Evolutionary conservation across 2,888 invertebrate species (phyloP).

Genomic region (Chymomyza amoena): DNA sequence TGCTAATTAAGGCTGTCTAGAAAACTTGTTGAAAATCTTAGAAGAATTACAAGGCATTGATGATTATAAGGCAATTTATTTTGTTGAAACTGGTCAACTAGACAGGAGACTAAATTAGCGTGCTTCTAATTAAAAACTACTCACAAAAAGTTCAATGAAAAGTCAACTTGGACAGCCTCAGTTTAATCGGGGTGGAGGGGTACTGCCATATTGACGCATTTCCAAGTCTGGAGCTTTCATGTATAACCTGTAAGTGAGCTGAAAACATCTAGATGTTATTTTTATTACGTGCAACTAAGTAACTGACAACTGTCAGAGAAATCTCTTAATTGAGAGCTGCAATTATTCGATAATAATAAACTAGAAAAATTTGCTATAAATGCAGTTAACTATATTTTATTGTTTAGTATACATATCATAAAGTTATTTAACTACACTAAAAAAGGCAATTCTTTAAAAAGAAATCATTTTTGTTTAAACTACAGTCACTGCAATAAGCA

Average conservation of each 20-base stretch:
- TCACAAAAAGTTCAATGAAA: slow-evolving; percentile 56
- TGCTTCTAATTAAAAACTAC: slow-evolving; percentile 51
- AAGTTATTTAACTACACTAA: too few species aligned
- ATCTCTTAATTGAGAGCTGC: neutral
- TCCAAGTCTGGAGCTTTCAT: neutral
- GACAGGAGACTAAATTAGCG: slow-evolving; percentile 39
- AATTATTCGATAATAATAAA: neutral
- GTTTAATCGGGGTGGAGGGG: neutral
- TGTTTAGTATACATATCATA: neutral
- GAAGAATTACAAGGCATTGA: slow-evolving; percentile 61
- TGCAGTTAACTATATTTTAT: neutral
- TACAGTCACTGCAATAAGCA: neutral
- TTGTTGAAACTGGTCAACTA: neutral
- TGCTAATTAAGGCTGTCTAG: slow-evolving; percentile 35
- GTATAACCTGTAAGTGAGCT: neutral
- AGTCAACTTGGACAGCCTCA: slow-evolving; percentile 38
- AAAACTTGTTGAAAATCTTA: slow-evolving; percentile 9
- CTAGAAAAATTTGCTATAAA: neutral
- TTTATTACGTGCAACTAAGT: neutral
- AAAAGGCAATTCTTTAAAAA: too few species aligned
- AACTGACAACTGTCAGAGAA: neutral
- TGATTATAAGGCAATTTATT: slow-evolving; percentile 42
- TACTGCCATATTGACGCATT: neutral
- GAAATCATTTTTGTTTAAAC: too few species aligned
- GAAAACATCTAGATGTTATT: neutral